These are phyloP conservation scores for Butastur rufipennis DNA, from an alignment of 2,113 vertebrate genomes.

Conservation along the genomic window DNA sequence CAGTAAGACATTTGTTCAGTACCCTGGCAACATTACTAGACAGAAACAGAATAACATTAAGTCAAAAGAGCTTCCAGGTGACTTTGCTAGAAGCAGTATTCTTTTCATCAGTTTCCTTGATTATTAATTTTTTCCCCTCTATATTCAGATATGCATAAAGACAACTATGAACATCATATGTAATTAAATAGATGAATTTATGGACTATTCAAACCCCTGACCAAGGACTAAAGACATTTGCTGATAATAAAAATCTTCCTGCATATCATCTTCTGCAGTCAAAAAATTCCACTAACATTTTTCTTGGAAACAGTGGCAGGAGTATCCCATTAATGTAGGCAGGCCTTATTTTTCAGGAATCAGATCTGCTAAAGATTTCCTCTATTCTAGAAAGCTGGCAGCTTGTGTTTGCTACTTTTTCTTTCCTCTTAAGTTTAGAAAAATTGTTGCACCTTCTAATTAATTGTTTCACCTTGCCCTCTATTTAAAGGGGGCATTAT, in stretches of 20 bases:
- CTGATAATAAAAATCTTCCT: background rate
- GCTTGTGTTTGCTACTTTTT: background rate
- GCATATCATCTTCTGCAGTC: background rate
- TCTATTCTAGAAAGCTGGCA: background rate
- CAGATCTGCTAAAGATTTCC: background rate
- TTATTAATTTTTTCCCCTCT: background rate
- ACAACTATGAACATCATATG: background rate
- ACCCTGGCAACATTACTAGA: background rate
- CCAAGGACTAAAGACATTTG: background rate
- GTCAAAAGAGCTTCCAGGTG: background rate
- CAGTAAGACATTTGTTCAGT: background rate
- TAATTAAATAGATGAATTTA: background rate
- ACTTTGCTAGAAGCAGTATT: background rate
- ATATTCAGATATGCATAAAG: background rate
- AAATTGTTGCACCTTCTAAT: background rate
- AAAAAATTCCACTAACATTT: background rate
- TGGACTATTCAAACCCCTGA: background rate
- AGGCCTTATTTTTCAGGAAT: background rate
- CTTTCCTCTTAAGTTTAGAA: background rate
- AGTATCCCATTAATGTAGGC: fast-evolving
- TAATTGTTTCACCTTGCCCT: background rate
- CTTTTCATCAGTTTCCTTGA: background rate
- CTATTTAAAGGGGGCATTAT: background rate
- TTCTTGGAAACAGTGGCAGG: background rate
- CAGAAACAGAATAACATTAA: background rate